Evolutionary conservation across 2,113 vertebrate species (phyloP).

Genomic region (Mesocricetus auratus): DNA sequence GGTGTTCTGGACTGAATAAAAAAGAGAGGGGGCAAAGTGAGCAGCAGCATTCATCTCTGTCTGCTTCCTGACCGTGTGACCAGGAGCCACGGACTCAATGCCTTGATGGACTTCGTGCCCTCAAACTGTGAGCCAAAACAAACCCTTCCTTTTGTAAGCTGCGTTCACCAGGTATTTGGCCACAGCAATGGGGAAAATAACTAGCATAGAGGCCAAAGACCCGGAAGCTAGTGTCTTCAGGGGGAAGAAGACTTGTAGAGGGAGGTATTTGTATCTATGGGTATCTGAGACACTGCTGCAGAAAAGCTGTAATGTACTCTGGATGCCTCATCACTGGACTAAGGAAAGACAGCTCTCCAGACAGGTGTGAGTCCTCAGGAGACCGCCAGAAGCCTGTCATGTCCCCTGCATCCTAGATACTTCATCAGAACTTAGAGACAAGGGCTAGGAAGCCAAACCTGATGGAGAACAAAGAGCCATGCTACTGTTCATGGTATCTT

Average conservation of each 20-base stretch:
- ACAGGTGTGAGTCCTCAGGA: not conserved
- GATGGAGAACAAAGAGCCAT: fast-evolving
- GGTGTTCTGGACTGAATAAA: not conserved
- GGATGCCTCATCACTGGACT: not conserved
- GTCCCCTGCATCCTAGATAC: not conserved
- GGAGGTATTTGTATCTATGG: not conserved
- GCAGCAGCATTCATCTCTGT: not conserved
- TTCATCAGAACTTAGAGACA: not conserved
- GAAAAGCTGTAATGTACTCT: not conserved
- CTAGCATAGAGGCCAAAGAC: not conserved
- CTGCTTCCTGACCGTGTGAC: not conserved
- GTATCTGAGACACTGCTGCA: not conserved
- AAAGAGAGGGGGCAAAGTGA: not conserved
- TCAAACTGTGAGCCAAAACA: not conserved
- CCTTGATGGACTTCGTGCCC: not conserved
- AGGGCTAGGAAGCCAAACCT: not conserved
- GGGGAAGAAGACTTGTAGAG: not conserved
- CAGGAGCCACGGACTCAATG: not conserved
- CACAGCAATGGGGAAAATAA: not conserved
- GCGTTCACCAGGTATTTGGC: not conserved
- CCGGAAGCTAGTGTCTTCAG: too few species aligned
- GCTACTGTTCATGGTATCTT: fast-evolving
- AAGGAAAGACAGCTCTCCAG: not conserved
- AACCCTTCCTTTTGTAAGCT: not conserved
- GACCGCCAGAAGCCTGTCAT: too few species aligned